Base-by-base conservation (phyloP, 2,888 invertebrate genomes). In the Xestobium rufovillosum region DNA sequence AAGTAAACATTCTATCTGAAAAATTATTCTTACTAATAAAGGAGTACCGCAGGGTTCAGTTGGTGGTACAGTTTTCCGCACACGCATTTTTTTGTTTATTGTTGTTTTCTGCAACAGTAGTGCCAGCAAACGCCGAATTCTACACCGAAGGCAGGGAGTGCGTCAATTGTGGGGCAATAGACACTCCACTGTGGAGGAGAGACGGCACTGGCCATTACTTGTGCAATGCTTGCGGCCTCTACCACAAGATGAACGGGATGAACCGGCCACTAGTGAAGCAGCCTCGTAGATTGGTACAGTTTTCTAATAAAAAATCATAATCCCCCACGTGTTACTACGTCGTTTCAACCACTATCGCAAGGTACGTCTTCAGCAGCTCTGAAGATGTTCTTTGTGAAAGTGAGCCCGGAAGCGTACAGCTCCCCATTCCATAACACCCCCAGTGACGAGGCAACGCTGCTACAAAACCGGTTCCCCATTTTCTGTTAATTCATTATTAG, bases 201-300 rank as follows among this genome's bases (percentile, higher is more conserved):
- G 97, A 98, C 76, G 92, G 92, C 67, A 94, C 92, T 58, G 97
- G 97, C 49, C 95, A 97, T 74, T 97, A 96, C 73, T 81, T 97
- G 58, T 98, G 98, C 80, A 98, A 98, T 76, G 97, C 97, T 50
- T 98, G 98, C 72, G 97, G 97, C 57, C 86, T 98, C 55, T 97
- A 97, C 76, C 84, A 85, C 72, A 91, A 90, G 76, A 87, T 91
- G 87, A 94, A 92, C 70, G 90, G 91, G 64, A 83, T 88, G 75
- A 89, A 89, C 72, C 78, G 91, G 60, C 91, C 92, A 41, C 75
- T 91, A 60, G 84, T 88, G 60, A 89, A 88, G 73, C 90, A 88
- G 67, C 85, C 89, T 63, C 79, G 90, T 70, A 77, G 91, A 73
- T 76, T 87, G 84, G 91, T 91, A 80, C 60, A 39, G 45, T 43